Evolutionary conservation across 2,888 invertebrate genomes (phyloP).

Genomic region (Calliphora vomitoria): DNA sequence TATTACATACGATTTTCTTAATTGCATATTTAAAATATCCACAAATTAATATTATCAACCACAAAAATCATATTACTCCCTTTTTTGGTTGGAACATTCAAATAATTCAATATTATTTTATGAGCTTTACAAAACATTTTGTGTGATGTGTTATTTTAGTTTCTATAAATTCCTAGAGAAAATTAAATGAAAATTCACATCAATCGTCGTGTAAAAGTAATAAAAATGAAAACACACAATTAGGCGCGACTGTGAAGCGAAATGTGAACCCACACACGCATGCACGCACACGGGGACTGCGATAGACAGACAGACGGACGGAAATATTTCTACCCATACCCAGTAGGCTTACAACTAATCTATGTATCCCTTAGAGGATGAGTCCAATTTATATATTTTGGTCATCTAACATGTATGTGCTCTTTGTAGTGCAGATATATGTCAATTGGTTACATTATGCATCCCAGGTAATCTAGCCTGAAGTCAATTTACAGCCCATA

Average conservation of each 20-base stretch:
- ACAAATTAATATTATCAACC: neutral
- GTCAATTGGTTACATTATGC: too few relatives aligned
- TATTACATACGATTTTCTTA: neutral
- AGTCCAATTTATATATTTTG: too few relatives aligned
- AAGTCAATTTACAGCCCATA: too few relatives aligned
- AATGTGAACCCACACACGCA: slow-evolving; percentile 43
- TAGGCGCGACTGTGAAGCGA: slow-evolving; percentile 59
- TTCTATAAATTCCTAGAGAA: slow-evolving; percentile 26
- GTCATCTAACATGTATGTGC: too few relatives aligned
- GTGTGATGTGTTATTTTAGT: slow-evolving; percentile 1
- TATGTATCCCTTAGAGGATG: too few relatives aligned
- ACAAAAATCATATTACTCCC: neutral
- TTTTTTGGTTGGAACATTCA: neutral
- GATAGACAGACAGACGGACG: neutral
- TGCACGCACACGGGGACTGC: neutral
- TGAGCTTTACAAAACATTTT: slow-evolving; percentile 40
- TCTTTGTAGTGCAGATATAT: too few relatives aligned
- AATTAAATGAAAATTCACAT: slow-evolving; percentile 40
- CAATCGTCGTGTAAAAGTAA: slow-evolving; percentile 60
- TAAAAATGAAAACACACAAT: slow-evolving; percentile 66
- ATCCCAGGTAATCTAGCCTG: too few relatives aligned
- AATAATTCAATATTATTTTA: slow-evolving; percentile 43
- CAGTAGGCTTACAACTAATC: too few relatives aligned
- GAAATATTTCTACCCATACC: neutral
- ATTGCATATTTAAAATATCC: neutral